Conservation (phyloP, 1,140 invertebrate species). For the Lucilia cuprina region DNA sequence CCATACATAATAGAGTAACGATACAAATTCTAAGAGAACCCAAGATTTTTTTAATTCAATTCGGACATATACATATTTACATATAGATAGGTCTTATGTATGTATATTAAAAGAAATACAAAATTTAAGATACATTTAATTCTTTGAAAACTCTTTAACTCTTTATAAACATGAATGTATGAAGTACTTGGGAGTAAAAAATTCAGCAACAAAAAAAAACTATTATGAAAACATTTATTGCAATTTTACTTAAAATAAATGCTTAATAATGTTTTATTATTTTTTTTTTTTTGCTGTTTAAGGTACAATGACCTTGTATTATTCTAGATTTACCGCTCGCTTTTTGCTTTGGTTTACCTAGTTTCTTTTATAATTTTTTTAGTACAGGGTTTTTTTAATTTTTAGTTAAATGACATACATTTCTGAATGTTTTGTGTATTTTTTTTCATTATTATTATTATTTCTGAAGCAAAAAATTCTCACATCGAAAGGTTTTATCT, state of each 20-base stretch:
- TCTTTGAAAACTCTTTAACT: too few relatives aligned
- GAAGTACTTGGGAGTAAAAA: neutral
- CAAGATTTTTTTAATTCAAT: too few relatives aligned
- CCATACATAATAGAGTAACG: too few relatives aligned
- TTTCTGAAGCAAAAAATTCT: neutral
- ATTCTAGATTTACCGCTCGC: neutral
- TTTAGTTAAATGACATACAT: neutral
- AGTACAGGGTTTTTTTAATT: neutral
- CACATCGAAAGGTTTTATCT: neutral
- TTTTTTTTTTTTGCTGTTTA: neutral
- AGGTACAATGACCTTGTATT: neutral
- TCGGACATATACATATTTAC: too few relatives aligned
- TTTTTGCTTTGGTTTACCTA: neutral
- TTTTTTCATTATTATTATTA: neutral
- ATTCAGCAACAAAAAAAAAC: neutral
- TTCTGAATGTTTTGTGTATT: neutral
- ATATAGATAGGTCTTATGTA: too few relatives aligned
- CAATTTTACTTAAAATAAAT: neutral
- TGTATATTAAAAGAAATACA: too few relatives aligned
- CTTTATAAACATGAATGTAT: too few relatives aligned
- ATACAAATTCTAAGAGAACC: too few relatives aligned
- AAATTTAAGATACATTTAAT: too few relatives aligned
- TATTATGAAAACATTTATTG: constrained; percentile 1
- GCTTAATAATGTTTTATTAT: neutral
- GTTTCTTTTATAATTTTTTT: neutral